Evolutionary conservation across 2,797 vertebrate species (phyloP).

Genomic region (Dromococcyx pavoninus): DNA sequence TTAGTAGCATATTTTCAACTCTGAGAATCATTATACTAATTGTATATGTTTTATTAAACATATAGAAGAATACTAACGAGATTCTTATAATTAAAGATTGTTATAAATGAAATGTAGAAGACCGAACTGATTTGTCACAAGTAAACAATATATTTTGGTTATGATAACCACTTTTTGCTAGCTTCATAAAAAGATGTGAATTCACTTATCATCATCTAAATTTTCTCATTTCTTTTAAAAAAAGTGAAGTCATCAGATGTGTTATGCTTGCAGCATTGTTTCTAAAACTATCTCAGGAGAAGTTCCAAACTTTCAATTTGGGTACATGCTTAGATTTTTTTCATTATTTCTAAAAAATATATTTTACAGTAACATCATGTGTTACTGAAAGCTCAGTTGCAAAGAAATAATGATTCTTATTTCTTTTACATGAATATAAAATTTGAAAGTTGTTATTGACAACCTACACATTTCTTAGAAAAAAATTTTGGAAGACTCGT

Average conservation of each 20-base stretch:
- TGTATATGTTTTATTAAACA: neutral
- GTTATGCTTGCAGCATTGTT: no score
- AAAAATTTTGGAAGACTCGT: neutral
- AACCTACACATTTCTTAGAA: neutral
- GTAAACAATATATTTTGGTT: neutral
- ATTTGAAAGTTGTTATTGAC: neutral
- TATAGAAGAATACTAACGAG: neutral
- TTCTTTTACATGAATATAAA: neutral
- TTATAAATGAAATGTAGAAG: neutral
- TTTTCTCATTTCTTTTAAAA: no score
- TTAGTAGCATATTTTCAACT: neutral
- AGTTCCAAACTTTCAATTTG: no score
- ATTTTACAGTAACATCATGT: no score
- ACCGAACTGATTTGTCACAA: neutral
- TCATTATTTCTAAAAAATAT: no score
- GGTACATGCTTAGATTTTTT: no score
- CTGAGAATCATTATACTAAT: neutral
- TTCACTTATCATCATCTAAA: no score
- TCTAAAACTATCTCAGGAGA: no score
- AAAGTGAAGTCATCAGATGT: no score
- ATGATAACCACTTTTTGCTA: neutral
- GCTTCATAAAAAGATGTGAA: neutral
- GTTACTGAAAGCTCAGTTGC: no score
- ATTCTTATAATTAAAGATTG: neutral
- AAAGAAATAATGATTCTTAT: no score